A percentile compares a stretch with the other conserved stretches of the same genome.
Conservation (phyloP, 2,888 invertebrate genomes). For the Mechanitis mazaeus region DNA sequence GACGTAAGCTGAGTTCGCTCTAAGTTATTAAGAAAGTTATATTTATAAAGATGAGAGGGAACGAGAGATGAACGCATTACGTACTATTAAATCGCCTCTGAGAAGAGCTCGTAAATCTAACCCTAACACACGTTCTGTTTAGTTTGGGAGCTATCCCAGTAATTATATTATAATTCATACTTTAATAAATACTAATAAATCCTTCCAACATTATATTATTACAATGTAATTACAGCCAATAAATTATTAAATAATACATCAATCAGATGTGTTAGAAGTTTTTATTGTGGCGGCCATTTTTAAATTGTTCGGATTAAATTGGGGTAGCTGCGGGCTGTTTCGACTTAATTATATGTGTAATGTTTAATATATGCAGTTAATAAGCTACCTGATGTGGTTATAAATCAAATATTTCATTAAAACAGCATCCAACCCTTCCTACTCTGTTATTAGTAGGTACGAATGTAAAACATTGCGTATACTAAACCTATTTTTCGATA, state of each 20-base stretch:
- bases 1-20: background rate
- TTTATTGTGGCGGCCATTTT: constrained; percentile 66
- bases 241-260: constrained; percentile 77
- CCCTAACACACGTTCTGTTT: constrained; percentile 71
- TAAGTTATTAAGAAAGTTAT: constrained; percentile 17
- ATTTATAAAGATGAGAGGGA: constrained; percentile 24
- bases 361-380: constrained; percentile 75
- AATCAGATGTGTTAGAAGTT: constrained; percentile 77
- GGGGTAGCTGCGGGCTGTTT: constrained; percentile 71
- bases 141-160: constrained; percentile 72
- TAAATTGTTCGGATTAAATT: constrained; percentile 72
- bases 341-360: constrained; percentile 75
- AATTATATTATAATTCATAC: constrained; percentile 77
- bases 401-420: constrained; percentile 78
- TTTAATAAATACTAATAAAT: constrained; percentile 77
- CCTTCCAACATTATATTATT: constrained; percentile 72
- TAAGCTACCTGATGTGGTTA: constrained; percentile 75
- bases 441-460: constrained; percentile 55
- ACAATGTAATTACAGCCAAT: constrained; percentile 75
- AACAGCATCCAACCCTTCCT: constrained; percentile 67
- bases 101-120: constrained; percentile 69
- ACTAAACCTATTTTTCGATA: constrained; percentile 51
- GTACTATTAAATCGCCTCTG: constrained; percentile 63
- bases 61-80: constrained; percentile 39
- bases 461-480: constrained; percentile 50